Base-by-base conservation (phyloP, 2,888 invertebrate species). In the Seira sanloemensis region DNA sequence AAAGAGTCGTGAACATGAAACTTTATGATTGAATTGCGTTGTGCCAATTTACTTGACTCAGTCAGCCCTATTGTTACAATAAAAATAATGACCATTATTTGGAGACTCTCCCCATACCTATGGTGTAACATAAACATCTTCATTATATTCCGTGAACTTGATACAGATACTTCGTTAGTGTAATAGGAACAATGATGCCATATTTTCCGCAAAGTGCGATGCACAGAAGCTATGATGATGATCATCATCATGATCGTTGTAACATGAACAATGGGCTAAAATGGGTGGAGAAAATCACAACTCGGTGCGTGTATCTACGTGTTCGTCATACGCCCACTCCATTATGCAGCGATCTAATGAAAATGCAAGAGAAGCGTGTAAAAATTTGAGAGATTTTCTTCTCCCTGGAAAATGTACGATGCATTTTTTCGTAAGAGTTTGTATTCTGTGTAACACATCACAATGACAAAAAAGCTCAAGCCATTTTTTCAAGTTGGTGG, bases 281-380 rank as follows among this genome's bases (percentile, higher is more conserved):
- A 62, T 16, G 62, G 62, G 62, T 62, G 62, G 62, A 62, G 62
- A 62, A n/a, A 62, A 62, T 62, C 62, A 62, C 62, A 62, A 62
- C 62, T 21, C 62, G 23, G 62, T 62, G n/a, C 50, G n/a, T n/a
- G n/a, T 12, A 50, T 50, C 16, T 50, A 62, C 19, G 62, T 62
- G 62, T n/a, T 62, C 19, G 7, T 23, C n/a, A 23, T 5, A 62
- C 62, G 62, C 62, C 62, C 62, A 62, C 62, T 62, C 62, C 16
- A 62, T 62, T 62, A 62, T 62, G 50, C 50, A 37, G 12, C 37
- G 50, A 16, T n/a, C n/a, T n/a, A 21, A 62, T 62, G 62, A 12
- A 4, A 62, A 62, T 62, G 62, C 2, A 21, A 50, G n/a, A n/a
- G n/a, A n/a, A n/a, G n/a, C n/a, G n/a, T n/a, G n/a, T n/a, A n/a